Evolutionary conservation across 37 sponge, comb jelly and placozoan species (phyloP).

Genomic region (Hormiphora californensis): DNA sequence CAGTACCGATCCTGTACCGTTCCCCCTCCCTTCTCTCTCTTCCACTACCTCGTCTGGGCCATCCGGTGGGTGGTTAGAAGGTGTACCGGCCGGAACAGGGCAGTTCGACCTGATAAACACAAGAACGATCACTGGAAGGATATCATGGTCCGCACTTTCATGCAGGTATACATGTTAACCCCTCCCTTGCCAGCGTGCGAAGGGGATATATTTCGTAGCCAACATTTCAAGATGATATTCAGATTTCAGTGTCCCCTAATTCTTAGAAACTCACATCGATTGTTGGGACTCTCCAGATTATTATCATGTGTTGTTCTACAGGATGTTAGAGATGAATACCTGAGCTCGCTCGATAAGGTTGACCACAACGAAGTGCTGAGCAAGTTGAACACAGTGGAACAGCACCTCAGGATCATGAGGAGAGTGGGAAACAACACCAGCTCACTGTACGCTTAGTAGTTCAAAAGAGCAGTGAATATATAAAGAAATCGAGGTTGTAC

Average conservation of each 20-base stretch:
- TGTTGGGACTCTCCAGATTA: no score
- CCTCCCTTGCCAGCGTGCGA: no score
- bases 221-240: no score
- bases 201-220: no score
- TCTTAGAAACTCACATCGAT: no score
- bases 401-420: background rate
- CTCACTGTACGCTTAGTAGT: background rate
- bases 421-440: background rate
- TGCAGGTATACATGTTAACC: background rate
- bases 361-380: background rate
- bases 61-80: background rate
- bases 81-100: background rate
- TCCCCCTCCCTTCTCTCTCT: background rate
- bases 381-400: background rate
- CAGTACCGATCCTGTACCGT: background rate
- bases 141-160: background rate
- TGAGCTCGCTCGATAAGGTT: background rate
- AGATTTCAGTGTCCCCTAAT: no score
- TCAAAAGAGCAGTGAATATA: no score
- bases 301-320: background rate
- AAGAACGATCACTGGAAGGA: conserved; percentile 38
- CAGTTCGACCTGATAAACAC: background rate
- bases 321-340: background rate
- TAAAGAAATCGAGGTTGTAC: no score
- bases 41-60: background rate